These are phyloP conservation scores for Eristalis intricaria DNA, from an alignment of 2,888 invertebrate species.

Conservation along the genomic window DNA sequence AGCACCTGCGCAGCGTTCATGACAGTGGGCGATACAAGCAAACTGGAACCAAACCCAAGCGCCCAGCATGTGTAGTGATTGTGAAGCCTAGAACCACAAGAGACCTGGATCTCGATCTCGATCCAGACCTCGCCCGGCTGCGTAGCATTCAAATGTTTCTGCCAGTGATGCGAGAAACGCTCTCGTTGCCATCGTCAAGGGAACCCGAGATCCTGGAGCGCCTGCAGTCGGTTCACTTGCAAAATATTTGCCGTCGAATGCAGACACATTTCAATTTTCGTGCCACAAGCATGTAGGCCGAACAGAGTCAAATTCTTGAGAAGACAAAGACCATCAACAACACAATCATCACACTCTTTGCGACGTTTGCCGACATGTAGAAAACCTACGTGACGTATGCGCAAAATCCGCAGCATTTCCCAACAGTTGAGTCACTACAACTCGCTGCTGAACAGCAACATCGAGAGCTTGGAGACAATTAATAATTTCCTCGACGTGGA, in stretches of 20 bases:
- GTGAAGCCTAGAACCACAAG: conserved; percentile 87
- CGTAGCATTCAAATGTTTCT: conserved; percentile 94
- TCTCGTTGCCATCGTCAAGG: conserved; percentile 91
- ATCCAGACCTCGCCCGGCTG: conserved; percentile 82
- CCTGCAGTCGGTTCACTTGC: conserved; percentile 84
- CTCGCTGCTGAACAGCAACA: conserved; percentile 90
- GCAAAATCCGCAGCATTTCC: conserved; percentile 92
- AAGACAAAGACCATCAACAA: conserved; percentile 89
- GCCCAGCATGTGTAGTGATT: conserved; percentile 86
- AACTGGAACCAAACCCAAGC: conserved; percentile 78
- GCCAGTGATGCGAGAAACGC: conserved; percentile 94
- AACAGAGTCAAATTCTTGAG: conserved; percentile 88
- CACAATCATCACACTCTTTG: conserved; percentile 87
- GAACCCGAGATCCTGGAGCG: conserved; percentile 94
- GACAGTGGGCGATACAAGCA: conserved; percentile 77
- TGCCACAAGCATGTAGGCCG: conserved; percentile 90
- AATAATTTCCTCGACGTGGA: conserved; percentile 91
- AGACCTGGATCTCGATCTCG: conserved; percentile 85
- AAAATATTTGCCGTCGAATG: conserved; percentile 89
- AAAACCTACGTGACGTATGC: conserved; percentile 92
- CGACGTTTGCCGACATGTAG: conserved; percentile 89
- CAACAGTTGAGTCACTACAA: conserved; percentile 92
- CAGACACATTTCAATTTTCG: conserved; percentile 92
- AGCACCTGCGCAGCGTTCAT: conserved; percentile 75
- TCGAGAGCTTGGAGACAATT: conserved; percentile 92